Conservation (phyloP, 1,140 invertebrate species). For the Drosophila suzukii region DNA sequence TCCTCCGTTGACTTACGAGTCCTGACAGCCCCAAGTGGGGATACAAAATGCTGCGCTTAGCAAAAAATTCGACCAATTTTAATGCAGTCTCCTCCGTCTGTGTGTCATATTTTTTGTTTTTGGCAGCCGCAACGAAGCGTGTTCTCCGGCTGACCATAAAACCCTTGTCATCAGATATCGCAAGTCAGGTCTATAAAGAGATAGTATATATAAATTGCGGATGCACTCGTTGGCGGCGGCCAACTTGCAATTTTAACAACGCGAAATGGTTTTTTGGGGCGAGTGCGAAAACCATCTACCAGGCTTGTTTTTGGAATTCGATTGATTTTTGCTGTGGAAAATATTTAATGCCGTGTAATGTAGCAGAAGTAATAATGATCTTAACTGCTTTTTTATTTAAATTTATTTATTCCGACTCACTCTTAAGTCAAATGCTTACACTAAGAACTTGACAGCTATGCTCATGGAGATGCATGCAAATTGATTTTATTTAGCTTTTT, state of each 20-base stretch:
- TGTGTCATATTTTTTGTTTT: conserved; percentile 38
- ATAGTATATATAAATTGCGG: conserved; percentile 43
- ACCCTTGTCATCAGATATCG: conserved; percentile 39
- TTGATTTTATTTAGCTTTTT: conserved; percentile 5
- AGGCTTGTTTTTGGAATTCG: not conserved
- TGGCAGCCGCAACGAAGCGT: conserved; percentile 43
- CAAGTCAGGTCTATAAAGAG: conserved; percentile 20
- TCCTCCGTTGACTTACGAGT: conserved; percentile 14
- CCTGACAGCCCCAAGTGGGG: conserved; percentile 17
- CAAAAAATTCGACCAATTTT: conserved; percentile 35
- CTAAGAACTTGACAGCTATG: conserved; percentile 42
- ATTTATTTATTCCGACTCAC: conserved; percentile 25
- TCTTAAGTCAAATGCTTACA: conserved; percentile 35
- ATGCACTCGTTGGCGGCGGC: conserved; percentile 19
- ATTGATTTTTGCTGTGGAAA: conserved; percentile 31
- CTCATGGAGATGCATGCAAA: conserved; percentile 44
- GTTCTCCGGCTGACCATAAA: conserved; percentile 50
- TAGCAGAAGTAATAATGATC: conserved; percentile 10
- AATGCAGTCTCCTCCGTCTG: conserved; percentile 20
- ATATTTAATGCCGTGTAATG: no score
- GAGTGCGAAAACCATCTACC: not conserved
- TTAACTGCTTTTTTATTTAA: conserved; percentile 12
- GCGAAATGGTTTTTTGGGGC: conserved; percentile 1
- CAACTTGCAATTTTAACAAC: conserved; percentile 28
- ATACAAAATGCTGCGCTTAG: conserved; percentile 35